A percentile compares a stretch with the other conserved stretches of the same genome.
These are phyloP conservation scores for Drosophila arawakana DNA, from an alignment of 1,140 invertebrate genomes.

Conservation along the genomic window DNA sequence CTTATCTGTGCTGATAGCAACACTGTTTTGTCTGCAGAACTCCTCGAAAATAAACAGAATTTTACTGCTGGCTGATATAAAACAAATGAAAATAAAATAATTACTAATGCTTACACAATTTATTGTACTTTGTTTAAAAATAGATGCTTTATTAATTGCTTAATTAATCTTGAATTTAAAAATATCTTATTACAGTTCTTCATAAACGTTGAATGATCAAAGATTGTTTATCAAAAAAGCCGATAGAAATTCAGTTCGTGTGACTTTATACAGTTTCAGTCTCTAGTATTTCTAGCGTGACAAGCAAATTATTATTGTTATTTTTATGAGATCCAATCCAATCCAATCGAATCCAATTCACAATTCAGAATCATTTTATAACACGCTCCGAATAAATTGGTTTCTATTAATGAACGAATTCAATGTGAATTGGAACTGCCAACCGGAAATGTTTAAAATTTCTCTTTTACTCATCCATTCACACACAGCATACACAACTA, in stretches of 20 bases:
- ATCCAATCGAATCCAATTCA: constrained; percentile 9
- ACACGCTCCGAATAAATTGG: constrained; percentile 52
- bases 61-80: no score
- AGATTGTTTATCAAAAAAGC: neutral
- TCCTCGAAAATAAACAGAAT: no score
- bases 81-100: no score
- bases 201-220: neutral
- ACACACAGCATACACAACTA: constrained; percentile 17
- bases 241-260: neutral
- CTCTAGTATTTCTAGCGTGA: constrained; percentile 17
- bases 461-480: constrained; percentile 48
- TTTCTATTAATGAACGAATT: constrained; percentile 70
- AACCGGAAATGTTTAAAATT: constrained; percentile 72
- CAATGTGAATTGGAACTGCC: constrained; percentile 32
- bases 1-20: neutral
- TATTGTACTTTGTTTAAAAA: constrained; percentile 12
- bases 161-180: neutral
- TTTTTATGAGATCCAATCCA: neutral
- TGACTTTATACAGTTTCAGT: neutral
- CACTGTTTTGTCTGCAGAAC: no score
- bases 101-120: neutral
- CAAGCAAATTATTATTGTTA: constrained; percentile 34
- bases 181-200: neutral
- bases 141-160: constrained; percentile 8
- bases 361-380: constrained; percentile 30